Evolutionary conservation across 2,797 vertebrate species (phyloP).

Genomic region (Pseudomugil tenellus): DNA sequence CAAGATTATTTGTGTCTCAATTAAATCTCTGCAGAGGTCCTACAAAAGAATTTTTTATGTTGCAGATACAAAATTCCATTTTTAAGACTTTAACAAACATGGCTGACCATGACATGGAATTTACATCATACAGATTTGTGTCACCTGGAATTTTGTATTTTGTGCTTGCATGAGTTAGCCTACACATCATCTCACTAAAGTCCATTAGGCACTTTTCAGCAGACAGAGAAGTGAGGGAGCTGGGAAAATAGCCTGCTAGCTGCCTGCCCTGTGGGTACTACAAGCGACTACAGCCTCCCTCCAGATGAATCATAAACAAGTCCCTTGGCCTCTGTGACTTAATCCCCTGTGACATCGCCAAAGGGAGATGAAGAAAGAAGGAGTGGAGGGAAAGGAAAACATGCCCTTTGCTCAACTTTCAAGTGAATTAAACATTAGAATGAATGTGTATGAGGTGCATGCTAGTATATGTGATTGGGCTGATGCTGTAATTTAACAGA

Average conservation of each 20-base stretch:
- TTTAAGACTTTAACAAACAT: neutral
- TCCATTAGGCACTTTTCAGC: slow-evolving; percentile 39
- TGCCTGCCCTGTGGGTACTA: slow-evolving; percentile 63
- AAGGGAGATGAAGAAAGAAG: slow-evolving; percentile 55
- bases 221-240: slow-evolving; percentile 38
- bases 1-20: neutral
- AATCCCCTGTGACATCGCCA: slow-evolving; percentile 80
- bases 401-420: slow-evolving; percentile 65
- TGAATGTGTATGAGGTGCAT: slow-evolving; percentile 72
- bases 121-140: slow-evolving; percentile 22
- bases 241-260: slow-evolving; percentile 54
- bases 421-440: slow-evolving; percentile 78
- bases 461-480: slow-evolving; percentile 56
- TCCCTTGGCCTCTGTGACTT: slow-evolving; percentile 72
- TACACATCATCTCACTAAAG: slow-evolving; percentile 15
- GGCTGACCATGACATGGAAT: slow-evolving; percentile 14
- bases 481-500: slow-evolving; percentile 60
- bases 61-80: too few relatives aligned
- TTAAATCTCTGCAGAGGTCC: neutral
- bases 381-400: slow-evolving; percentile 61
- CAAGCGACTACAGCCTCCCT: slow-evolving; percentile 57
- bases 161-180: slow-evolving; percentile 22
- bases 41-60: neutral
- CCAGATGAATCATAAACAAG: slow-evolving; percentile 77
- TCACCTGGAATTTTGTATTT: slow-evolving; percentile 28